Evolutionary conservation across 2,797 vertebrate genomes (phyloP).

Genomic region (Thripadectes ignobilis): DNA sequence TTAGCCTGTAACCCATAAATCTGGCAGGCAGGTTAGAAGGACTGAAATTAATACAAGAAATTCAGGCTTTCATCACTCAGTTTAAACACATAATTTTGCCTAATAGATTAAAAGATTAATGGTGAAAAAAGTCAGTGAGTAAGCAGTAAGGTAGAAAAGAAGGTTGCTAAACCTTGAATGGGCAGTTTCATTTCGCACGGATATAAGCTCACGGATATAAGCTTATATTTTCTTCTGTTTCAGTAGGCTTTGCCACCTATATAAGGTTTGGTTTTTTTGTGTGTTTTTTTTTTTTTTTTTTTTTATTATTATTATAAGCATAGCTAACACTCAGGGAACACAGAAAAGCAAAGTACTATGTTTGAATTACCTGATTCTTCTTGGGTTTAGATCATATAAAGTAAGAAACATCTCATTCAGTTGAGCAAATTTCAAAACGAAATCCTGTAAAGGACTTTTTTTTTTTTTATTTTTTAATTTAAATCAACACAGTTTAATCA

Average conservation of each 20-base stretch:
- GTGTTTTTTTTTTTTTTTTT: neutral
- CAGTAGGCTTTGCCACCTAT: neutral
- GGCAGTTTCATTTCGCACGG: neutral
- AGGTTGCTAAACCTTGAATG: neutral
- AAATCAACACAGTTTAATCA: neutral
- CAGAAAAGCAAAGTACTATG: neutral
- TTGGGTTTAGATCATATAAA: neutral
- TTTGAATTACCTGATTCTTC: neutral
- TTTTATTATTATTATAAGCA: neutral
- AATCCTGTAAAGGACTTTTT: neutral
- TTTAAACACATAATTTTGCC: neutral
- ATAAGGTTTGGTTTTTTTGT: too few relatives aligned
- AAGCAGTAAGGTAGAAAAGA: neutral
- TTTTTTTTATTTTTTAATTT: neutral
- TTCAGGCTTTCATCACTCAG: neutral
- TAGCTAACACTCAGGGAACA: neutral
- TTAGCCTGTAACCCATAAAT: neutral
- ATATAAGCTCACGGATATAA: neutral
- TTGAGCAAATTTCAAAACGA: neutral
- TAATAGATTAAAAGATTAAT: neutral
- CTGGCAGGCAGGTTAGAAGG: neutral
- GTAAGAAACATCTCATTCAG: neutral
- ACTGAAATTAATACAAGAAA: neutral
- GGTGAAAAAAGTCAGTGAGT: neutral
- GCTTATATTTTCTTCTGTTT: neutral